Conservation (phyloP, 2,113 vertebrate genomes). For the Hippocampus zosterae region DNA sequence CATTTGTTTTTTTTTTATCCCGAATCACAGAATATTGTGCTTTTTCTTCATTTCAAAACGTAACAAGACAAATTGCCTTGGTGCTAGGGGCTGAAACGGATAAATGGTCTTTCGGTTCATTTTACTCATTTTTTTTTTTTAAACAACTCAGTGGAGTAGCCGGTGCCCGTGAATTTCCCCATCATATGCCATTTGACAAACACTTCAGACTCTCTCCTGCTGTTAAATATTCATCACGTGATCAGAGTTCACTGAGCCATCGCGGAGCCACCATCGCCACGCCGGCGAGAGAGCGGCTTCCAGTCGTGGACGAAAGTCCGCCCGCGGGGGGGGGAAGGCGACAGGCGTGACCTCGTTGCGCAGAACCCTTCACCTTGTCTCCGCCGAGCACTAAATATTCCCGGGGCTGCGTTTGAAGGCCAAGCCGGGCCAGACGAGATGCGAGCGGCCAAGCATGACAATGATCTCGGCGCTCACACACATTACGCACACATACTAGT, state of each 20-base stretch:
- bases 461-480: conserved; percentile 1
- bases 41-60: too few species aligned
- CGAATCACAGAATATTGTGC: too few species aligned
- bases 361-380: conserved; percentile 12
- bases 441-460: conserved; percentile 24
- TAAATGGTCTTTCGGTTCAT: too few species aligned
- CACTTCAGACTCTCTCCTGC: conserved; percentile 3
- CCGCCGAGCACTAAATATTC: conserved; percentile 15
- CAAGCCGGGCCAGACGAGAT: background rate
- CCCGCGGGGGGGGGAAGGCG: conserved; percentile 22
- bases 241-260: conserved; percentile 44
- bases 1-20: too few species aligned
- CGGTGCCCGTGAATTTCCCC: background rate
- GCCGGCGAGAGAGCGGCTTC: conserved; percentile 11
- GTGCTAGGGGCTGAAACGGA: too few species aligned
- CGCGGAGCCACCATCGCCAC: background rate
- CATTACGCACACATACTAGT: too few species aligned
- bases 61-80: too few species aligned
- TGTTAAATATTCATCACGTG: conserved; percentile 60
- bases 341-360: conserved; percentile 33
- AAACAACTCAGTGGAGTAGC: too few species aligned
- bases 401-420: conserved; percentile 9
- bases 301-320: conserved; percentile 41
- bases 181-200: background rate
- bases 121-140: too few species aligned